phyloP scores from a whole-genome alignment of 2,797 vertebrate genomes.

The Enteromius viviparus region DNA sequence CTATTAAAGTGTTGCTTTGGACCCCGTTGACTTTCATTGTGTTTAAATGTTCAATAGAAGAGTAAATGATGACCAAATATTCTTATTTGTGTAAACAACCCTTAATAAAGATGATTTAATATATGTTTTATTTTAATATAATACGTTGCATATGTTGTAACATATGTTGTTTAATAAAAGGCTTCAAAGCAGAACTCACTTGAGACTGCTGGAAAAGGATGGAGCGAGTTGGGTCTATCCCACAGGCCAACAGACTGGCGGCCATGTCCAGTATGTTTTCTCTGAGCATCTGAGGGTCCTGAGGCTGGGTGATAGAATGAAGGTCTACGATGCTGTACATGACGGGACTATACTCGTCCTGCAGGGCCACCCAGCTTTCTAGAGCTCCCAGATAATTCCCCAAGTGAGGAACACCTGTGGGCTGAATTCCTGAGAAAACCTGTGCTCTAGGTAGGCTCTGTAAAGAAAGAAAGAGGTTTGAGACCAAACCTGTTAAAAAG shows the following conservation, averaged over 20 bases:
- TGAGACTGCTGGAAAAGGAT: slow-evolving; percentile 93
- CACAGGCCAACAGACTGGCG: slow-evolving; percentile 90
- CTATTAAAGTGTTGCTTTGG: neutral
- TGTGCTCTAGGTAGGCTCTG: slow-evolving; percentile 65
- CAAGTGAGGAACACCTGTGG: slow-evolving; percentile 90
- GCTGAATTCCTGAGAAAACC: slow-evolving; percentile 95
- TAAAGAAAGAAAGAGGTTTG: neutral
- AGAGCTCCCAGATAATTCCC: slow-evolving; percentile 94
- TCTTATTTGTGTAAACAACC: neutral
- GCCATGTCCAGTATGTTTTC: slow-evolving; percentile 89
- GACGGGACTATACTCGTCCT: slow-evolving; percentile 78
- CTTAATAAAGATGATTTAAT: neutral
- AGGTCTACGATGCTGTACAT: slow-evolving; percentile 94
- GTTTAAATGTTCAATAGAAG: neutral
- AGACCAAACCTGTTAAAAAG: neutral
- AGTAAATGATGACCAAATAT: neutral
- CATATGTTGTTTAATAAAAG: neutral
- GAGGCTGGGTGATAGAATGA: slow-evolving; percentile 91
- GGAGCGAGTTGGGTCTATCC: slow-evolving; percentile 85
- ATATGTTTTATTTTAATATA: neutral
- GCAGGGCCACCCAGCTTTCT: slow-evolving; percentile 89
- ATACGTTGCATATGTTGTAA: too few species aligned
- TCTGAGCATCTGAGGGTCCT: slow-evolving; percentile 80
- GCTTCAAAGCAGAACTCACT: slow-evolving; percentile 74
- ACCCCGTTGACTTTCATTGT: neutral